Evolutionary conservation across 2,797 vertebrate species (phyloP).

Genomic region (Percopsis omiscomaycus): DNA sequence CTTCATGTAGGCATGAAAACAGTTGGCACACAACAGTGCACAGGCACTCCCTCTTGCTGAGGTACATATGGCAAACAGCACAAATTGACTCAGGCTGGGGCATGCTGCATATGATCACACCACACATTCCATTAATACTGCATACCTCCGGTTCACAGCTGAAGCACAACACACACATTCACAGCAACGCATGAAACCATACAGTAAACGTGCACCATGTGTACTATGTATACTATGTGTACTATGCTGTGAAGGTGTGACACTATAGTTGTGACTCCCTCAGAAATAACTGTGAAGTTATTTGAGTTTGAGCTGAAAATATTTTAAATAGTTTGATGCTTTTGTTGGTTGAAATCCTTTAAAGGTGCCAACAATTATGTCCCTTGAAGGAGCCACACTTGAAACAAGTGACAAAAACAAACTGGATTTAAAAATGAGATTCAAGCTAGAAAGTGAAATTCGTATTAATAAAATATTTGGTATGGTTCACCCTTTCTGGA

Average conservation of each 20-base stretch:
- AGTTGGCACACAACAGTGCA: neutral
- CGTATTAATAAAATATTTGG: slow-evolving; percentile 5
- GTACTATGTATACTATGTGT: neutral
- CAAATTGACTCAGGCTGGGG: slow-evolving; percentile 43
- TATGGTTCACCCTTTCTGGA: slow-evolving; percentile 7
- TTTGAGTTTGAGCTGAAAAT: neutral
- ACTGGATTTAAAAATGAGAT: slow-evolving; percentile 3
- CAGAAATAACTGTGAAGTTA: neutral
- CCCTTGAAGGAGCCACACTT: neutral
- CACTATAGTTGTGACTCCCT: neutral
- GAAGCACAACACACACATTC: slow-evolving; percentile 25
- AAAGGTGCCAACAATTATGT: neutral
- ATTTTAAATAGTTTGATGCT: neutral
- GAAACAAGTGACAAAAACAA: neutral
- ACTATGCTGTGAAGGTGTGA: too few species aligned
- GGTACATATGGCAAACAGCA: slow-evolving; percentile 25
- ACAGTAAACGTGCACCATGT: slow-evolving; percentile 5
- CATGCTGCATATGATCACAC: slow-evolving; percentile 51
- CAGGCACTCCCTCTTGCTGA: slow-evolving; percentile 10
- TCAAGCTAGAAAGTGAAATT: neutral
- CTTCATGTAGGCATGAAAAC: slow-evolving; percentile 3
- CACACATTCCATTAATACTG: slow-evolving; percentile 63
- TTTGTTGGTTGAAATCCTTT: neutral
- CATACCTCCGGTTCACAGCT: slow-evolving; percentile 50
- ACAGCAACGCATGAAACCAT: slow-evolving; percentile 37